Conservation (phyloP, 2,888 invertebrate species). For the Stenichneumon culpator region DNA sequence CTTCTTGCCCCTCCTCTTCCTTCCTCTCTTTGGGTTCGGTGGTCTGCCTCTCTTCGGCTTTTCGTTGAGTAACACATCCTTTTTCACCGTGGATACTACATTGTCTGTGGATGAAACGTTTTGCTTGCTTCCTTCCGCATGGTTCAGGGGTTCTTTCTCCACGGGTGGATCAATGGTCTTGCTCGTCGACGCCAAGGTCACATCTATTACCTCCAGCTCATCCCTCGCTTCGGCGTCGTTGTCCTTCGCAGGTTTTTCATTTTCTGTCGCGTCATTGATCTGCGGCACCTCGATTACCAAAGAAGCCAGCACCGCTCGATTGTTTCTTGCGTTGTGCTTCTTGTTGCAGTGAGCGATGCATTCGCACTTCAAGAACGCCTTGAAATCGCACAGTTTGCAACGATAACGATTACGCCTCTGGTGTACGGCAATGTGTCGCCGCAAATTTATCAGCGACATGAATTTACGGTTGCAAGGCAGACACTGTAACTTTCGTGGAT, state of each 20-base stretch:
- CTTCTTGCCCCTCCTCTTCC: neutral
- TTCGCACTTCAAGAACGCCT: slow-evolving; percentile 89
- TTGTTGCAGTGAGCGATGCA: slow-evolving; percentile 89
- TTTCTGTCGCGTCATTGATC: neutral
- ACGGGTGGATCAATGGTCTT: slow-evolving; percentile 10
- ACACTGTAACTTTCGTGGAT: slow-evolving; percentile 84
- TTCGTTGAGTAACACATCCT: neutral
- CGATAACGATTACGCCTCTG: slow-evolving; percentile 91
- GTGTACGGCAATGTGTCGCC: slow-evolving; percentile 89
- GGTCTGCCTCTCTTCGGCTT: neutral
- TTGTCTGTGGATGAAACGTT: neutral
- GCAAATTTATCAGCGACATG: slow-evolving; percentile 86
- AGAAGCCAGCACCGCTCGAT: slow-evolving; percentile 71
- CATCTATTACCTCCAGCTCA: slow-evolving; percentile 63
- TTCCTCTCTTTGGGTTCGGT: neutral
- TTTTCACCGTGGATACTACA: neutral
- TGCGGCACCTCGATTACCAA: slow-evolving; percentile 73
- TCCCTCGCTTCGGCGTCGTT: neutral
- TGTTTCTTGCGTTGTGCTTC: slow-evolving; percentile 87
- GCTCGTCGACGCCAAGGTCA: slow-evolving; percentile 34
- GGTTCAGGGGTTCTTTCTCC: slow-evolving; percentile 17
- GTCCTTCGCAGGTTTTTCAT: slow-evolving; percentile 1
- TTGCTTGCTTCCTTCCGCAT: slow-evolving; percentile 17
- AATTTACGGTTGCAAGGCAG: slow-evolving; percentile 86
- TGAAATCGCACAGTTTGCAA: slow-evolving; percentile 91